Evolutionary conservation across 2,888 invertebrate species (phyloP).

Genomic region (Hydraecia micacea): DNA sequence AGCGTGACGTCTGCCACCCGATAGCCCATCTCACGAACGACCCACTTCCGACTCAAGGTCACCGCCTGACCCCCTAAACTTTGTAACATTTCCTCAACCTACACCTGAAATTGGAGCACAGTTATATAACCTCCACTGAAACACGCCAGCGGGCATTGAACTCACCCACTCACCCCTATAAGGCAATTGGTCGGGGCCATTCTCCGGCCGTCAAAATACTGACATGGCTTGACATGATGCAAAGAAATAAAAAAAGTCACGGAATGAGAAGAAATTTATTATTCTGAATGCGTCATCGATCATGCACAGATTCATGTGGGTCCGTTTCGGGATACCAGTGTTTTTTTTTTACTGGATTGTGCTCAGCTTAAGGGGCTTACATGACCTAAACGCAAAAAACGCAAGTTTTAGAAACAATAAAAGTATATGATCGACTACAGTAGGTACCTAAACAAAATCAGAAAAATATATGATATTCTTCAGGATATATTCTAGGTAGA

Average conservation of each 20-base stretch:
- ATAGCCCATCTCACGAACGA: conserved; percentile 90
- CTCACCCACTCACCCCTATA: conserved; percentile 56
- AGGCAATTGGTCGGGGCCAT: conserved; percentile 55
- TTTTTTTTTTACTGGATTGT: conserved; percentile 54
- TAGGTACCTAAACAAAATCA: no score
- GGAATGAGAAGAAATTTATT: conserved; percentile 67
- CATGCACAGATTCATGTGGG: conserved; percentile 67
- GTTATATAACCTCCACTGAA: conserved; percentile 61
- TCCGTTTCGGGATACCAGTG: conserved; percentile 57
- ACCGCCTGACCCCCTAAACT: conserved; percentile 87
- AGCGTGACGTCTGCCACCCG: conserved; percentile 89
- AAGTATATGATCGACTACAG: no score
- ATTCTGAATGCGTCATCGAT: conserved; percentile 73
- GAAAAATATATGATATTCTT: no score
- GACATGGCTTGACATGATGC: conserved; percentile 57
- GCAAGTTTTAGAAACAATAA: no score
- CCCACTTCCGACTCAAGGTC: conserved; percentile 88
- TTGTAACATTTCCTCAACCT: conserved; percentile 78
- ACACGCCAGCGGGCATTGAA: conserved; percentile 49
- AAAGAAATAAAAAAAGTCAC: conserved; percentile 65
- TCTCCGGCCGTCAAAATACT: conserved; percentile 62
- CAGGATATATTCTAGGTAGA: no score
- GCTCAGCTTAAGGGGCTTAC: conserved; percentile 27
- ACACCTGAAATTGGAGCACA: conserved; percentile 73
- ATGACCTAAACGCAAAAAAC: no score